Conservation (phyloP, 2,888 invertebrate species). For the Arge pagana region DNA sequence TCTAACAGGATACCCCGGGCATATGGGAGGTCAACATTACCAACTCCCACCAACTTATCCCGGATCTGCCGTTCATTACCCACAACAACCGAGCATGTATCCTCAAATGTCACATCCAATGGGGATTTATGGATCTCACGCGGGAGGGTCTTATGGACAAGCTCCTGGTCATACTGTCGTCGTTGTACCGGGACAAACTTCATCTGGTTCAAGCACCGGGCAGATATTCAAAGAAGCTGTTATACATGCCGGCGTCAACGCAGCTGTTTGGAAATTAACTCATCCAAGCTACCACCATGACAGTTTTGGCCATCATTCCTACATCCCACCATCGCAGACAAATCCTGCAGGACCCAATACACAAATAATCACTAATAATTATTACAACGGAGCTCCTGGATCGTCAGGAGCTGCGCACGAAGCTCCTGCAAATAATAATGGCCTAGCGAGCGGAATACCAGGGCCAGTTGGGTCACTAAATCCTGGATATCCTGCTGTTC, state of each 20-base stretch:
- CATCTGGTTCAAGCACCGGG: constrained; percentile 36
- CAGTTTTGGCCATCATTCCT: constrained; percentile 2
- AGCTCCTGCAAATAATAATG: not conserved
- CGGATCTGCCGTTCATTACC: too few species aligned
- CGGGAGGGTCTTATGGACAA: too few species aligned
- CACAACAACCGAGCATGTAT: too few species aligned
- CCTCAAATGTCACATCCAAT: too few species aligned
- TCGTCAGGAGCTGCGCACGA: too few species aligned
- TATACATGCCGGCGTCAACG: constrained; percentile 41
- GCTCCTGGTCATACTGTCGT: constrained; percentile 42
- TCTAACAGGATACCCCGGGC: too few species aligned
- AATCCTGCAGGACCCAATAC: constrained; percentile 15
- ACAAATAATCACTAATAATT: constrained; percentile 42
- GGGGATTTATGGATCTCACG: too few species aligned
- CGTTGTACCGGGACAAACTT: constrained; percentile 29
- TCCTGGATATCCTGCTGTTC: not conserved
- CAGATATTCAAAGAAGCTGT: constrained; percentile 43
- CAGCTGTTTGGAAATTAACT: constrained; percentile 21
- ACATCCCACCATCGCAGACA: not conserved
- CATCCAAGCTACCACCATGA: not conserved
- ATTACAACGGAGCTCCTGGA: constrained; percentile 31
- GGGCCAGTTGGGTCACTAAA: not conserved
- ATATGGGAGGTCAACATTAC: too few species aligned
- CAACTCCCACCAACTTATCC: too few species aligned
- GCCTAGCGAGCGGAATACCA: too few species aligned